Conservation (phyloP, 2,797 vertebrate genomes). For the Phataginus tricuspis region DNA sequence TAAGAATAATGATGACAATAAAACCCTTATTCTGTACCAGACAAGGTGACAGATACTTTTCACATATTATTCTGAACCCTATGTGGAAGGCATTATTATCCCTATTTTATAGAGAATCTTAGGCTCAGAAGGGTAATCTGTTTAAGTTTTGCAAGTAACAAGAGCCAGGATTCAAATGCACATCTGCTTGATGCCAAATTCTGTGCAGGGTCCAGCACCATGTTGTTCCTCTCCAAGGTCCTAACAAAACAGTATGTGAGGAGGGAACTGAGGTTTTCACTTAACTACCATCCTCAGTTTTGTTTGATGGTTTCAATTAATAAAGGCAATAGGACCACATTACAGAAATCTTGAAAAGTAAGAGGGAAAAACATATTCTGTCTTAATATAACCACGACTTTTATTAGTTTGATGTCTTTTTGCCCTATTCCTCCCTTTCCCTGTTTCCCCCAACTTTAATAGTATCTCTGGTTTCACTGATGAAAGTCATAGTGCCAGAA, state of each 20-base stretch:
- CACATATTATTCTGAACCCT: neutral
- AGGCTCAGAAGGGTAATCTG: neutral
- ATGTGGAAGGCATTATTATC: neutral
- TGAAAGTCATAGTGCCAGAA: neutral
- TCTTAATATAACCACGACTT: neutral
- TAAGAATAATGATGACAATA: neutral
- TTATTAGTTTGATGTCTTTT: neutral
- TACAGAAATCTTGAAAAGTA: neutral
- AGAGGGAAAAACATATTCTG: neutral
- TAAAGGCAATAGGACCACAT: neutral
- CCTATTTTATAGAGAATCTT: neutral
- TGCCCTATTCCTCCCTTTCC: neutral
- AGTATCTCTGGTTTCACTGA: neutral
- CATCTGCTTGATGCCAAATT: neutral
- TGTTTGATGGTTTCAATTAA: neutral
- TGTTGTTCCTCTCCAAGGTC: neutral
- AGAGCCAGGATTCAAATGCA: neutral
- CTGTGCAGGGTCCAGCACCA: fast-evolving
- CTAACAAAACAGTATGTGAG: neutral
- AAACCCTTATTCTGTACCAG: neutral
- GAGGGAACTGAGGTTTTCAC: neutral
- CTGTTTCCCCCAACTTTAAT: neutral
- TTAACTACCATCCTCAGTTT: neutral
- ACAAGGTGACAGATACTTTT: neutral
- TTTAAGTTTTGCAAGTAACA: neutral